phyloP scores from a whole-genome alignment of 2,888 invertebrate species.

The Congeria kusceri region DNA sequence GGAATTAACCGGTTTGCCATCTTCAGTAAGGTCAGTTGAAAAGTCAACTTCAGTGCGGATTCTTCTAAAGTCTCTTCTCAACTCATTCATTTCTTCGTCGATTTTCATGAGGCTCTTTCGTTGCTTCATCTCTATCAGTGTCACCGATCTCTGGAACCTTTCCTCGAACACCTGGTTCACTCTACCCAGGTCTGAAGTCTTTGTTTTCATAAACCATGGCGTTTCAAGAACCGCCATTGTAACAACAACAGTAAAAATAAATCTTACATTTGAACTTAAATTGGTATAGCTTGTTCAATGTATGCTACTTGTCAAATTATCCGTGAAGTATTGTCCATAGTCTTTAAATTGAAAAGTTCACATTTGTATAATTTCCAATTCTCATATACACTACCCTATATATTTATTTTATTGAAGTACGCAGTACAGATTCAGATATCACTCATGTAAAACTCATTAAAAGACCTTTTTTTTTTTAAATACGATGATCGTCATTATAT shows the following conservation, averaged over 20 bases:
- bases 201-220: slow-evolving; percentile 58
- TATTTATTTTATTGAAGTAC: too few species aligned
- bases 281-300: neutral
- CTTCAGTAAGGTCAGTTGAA: slow-evolving; percentile 48
- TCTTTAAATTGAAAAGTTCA: too few species aligned
- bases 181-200: slow-evolving; percentile 48
- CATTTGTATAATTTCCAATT: too few species aligned
- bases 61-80: slow-evolving; percentile 36
- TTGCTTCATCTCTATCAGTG: slow-evolving; percentile 39
- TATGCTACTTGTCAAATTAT: too few species aligned
- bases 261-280: neutral
- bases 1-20: slow-evolving; percentile 31
- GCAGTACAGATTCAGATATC: too few species aligned
- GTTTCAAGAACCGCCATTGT: slow-evolving; percentile 48
- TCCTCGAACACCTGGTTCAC: slow-evolving; percentile 52
- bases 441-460: too few species aligned
- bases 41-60: slow-evolving; percentile 48
- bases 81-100: slow-evolving; percentile 37
- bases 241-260: neutral
- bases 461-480: too few species aligned
- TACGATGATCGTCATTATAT: too few species aligned
- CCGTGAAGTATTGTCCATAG: too few species aligned
- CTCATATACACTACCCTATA: too few species aligned
- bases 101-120: slow-evolving; percentile 45
- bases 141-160: slow-evolving; percentile 35